These are phyloP conservation scores for Cheilosia pagana DNA, from an alignment of 2,888 invertebrate genomes.

Conservation along the genomic window DNA sequence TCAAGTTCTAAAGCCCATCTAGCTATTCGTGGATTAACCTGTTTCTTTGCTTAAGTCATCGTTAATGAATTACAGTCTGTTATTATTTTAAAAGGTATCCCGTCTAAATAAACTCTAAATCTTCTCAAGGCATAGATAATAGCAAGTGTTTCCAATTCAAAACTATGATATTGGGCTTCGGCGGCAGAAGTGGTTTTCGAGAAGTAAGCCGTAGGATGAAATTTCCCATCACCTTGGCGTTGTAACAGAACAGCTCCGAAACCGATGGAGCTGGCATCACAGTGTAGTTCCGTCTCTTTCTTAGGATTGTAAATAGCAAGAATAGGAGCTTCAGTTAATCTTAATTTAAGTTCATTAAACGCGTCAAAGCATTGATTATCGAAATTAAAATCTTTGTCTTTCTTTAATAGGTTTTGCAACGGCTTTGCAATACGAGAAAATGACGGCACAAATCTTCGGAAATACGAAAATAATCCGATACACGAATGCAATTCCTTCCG, in stretches of 20 bases:
- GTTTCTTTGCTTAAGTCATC: not conserved
- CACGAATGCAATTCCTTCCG: not conserved
- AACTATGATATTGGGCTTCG: not conserved
- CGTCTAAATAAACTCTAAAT: not conserved
- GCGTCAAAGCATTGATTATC: not conserved
- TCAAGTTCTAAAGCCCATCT: conserved; percentile 1
- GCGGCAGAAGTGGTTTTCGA: not conserved
- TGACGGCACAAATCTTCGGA: conserved; percentile 51
- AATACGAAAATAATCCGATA: conserved; percentile 53
- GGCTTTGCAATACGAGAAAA: conserved; percentile 55
- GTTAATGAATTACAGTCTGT: too few species aligned
- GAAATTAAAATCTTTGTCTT: not conserved
- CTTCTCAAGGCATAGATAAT: conserved; percentile 6
- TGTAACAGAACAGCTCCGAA: conserved; percentile 74
- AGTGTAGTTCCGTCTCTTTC: conserved; percentile 78
- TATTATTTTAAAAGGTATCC: not conserved
- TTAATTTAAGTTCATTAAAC: conserved; percentile 43
- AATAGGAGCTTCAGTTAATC: not conserved
- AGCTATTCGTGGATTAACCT: conserved; percentile 6
- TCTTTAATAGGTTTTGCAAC: conserved; percentile 3
- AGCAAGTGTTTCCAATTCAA: not conserved
- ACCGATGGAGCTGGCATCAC: conserved; percentile 77
- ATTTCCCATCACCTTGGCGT: conserved; percentile 60
- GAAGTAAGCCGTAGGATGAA: conserved; percentile 56
- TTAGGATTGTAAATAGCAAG: conserved; percentile 20